These are phyloP conservation scores for Aegotheles bennettii DNA, from an alignment of 2,113 vertebrate genomes.

Conservation along the genomic window DNA sequence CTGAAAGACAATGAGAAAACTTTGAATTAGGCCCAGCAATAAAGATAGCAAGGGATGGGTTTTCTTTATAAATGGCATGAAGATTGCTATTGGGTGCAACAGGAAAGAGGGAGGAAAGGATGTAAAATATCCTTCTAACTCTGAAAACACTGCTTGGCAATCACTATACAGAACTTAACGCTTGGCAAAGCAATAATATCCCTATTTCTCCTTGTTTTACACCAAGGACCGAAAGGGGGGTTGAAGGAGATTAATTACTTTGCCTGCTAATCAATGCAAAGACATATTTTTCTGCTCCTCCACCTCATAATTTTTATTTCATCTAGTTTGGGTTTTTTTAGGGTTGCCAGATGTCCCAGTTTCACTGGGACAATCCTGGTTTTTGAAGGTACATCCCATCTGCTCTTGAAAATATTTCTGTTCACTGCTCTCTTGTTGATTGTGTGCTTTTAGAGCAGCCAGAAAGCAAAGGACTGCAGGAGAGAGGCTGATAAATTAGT, in stretches of 20 bases:
- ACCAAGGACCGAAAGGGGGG: constrained; percentile 55
- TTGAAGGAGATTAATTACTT: constrained; percentile 73
- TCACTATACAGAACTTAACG: constrained; percentile 23
- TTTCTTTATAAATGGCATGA: background rate
- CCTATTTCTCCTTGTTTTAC: constrained; percentile 60
- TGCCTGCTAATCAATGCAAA: constrained; percentile 73
- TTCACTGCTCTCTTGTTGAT: constrained; percentile 69
- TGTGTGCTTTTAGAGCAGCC: constrained; percentile 66
- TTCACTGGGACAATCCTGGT: constrained; percentile 72
- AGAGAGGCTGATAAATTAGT: constrained; percentile 70
- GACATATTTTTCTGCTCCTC: constrained; percentile 74
- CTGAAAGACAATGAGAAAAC: background rate
- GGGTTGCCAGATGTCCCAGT: constrained; percentile 74
- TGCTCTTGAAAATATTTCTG: constrained; percentile 77
- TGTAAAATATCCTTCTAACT: constrained; percentile 22
- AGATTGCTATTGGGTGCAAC: background rate
- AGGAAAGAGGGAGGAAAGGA: background rate
- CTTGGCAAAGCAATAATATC: constrained; percentile 37
- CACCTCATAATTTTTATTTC: constrained; percentile 77
- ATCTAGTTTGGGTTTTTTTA: constrained; percentile 70
- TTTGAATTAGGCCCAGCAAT: background rate
- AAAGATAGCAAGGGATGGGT: background rate
- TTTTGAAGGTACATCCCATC: constrained; percentile 76
- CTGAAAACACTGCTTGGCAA: constrained; percentile 49
- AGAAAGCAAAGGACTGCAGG: constrained; percentile 63